Conservation (phyloP, 2,888 invertebrate genomes). For the Hirtodrosophila cameraria region DNA sequence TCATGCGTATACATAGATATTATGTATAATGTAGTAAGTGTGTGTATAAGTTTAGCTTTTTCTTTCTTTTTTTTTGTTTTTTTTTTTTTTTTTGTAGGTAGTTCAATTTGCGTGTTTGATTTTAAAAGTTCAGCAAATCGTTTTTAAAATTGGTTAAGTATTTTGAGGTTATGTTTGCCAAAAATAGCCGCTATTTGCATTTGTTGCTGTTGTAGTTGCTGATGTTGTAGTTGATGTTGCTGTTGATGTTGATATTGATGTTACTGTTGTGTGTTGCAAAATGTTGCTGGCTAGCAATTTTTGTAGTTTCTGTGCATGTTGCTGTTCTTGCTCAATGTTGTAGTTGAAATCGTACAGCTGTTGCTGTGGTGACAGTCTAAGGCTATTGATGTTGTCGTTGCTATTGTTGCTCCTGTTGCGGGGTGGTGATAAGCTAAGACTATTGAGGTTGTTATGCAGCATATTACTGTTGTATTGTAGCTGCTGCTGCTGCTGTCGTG, state of each 20-base stretch:
- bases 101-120: neutral
- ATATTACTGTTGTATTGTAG: conserved; percentile 3
- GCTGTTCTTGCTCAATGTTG: conserved; percentile 39
- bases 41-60: conserved; percentile 2
- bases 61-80: neutral
- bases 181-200: conserved; percentile 44
- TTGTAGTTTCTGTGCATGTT: conserved; percentile 55
- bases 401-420: conserved; percentile 8
- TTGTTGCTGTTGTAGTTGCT: conserved; percentile 16
- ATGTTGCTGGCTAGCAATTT: conserved; percentile 37
- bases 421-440: conserved; percentile 17
- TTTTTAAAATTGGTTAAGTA: neutral
- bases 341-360: conserved; percentile 41
- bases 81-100: conserved; percentile 2
- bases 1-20: conserved; percentile 27
- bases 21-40: conserved; percentile 26
- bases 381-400: conserved; percentile 11
- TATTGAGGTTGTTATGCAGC: conserved; percentile 9
- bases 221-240: conserved; percentile 5
- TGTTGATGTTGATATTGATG: conserved; percentile 15
- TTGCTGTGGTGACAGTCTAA: conserved; percentile 21
- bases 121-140: too few species aligned
- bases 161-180: conserved; percentile 68
- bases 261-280: conserved; percentile 23
- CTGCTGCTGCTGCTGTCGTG: conserved; percentile 21